Conservation (phyloP, 2,113 vertebrate species). For the Taxidea taxus region DNA sequence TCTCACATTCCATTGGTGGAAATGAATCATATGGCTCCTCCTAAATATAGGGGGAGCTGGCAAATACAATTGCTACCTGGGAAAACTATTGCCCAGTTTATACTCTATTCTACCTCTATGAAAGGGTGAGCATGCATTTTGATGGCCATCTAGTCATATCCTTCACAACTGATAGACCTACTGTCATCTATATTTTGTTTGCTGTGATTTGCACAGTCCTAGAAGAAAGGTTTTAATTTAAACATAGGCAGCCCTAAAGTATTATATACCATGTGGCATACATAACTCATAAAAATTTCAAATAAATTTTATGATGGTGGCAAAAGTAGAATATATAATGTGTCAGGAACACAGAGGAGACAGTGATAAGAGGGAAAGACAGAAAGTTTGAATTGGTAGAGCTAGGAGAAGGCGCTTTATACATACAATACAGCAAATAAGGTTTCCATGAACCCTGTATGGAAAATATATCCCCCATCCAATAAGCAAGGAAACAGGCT, state of each 20-base stretch:
- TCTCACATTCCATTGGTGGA: neutral
- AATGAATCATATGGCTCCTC: neutral
- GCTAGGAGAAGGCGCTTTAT: neutral
- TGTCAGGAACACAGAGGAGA: neutral
- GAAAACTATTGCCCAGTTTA: neutral
- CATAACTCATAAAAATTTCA: constrained; percentile 29
- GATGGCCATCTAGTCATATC: neutral
- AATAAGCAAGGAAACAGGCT: neutral
- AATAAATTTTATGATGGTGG: constrained; percentile 41
- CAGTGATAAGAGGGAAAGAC: neutral
- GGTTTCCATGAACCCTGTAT: neutral
- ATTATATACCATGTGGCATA: neutral
- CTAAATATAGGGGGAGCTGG: neutral
- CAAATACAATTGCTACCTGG: neutral
- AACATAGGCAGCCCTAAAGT: neutral
- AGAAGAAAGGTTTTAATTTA: constrained; percentile 25
- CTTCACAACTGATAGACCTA: neutral
- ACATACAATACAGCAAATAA: neutral
- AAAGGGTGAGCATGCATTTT: neutral
- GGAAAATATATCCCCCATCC: neutral
- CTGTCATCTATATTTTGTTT: neutral
- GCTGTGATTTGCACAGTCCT: neutral
- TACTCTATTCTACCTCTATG: neutral
- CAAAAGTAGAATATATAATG: neutral
- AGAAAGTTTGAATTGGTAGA: neutral